These are phyloP conservation scores for Dreissena rostriformis DNA, from an alignment of 1,140 invertebrate genomes.

Conservation along the genomic window DNA sequence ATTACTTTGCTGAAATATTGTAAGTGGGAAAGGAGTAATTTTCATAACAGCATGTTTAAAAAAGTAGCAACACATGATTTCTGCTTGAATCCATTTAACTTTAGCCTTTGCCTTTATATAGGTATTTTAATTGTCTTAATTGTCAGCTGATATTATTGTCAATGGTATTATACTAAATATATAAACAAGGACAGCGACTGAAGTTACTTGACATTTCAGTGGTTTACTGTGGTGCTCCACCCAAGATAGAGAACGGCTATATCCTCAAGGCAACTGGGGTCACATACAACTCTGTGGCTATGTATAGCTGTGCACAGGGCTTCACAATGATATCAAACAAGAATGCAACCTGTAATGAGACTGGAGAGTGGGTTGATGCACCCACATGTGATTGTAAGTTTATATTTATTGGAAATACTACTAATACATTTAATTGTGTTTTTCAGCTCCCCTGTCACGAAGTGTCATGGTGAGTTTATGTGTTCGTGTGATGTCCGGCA, in stretches of 20 bases:
- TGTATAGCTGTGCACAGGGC: conserved; percentile 24
- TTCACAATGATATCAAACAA: not conserved
- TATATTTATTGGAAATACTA: not conserved
- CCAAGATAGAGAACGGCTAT: conserved; percentile 25
- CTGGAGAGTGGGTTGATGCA: conserved; percentile 7
- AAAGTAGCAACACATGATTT: too few species aligned
- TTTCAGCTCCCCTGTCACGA: too few species aligned
- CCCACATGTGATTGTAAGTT: conserved; percentile 36
- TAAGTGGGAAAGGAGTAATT: too few species aligned
- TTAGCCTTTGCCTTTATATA: not conserved
- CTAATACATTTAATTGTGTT: too few species aligned
- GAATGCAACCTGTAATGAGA: conserved; percentile 23
- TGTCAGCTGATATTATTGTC: too few species aligned
- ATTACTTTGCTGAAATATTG: too few species aligned
- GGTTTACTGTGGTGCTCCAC: conserved; percentile 22
- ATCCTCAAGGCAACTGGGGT: conserved; percentile 8
- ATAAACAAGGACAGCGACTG: too few species aligned
- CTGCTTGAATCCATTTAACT: too few species aligned
- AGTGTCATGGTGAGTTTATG: too few species aligned
- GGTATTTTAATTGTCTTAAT: not conserved
- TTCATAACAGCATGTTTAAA: too few species aligned
- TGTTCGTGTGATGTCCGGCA: too few species aligned
- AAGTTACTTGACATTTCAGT: not conserved
- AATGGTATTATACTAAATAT: too few species aligned
- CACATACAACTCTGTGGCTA: conserved; percentile 13